Base-by-base conservation (phyloP, 2,797 vertebrate genomes). In the Saxicola maurus region DNA sequence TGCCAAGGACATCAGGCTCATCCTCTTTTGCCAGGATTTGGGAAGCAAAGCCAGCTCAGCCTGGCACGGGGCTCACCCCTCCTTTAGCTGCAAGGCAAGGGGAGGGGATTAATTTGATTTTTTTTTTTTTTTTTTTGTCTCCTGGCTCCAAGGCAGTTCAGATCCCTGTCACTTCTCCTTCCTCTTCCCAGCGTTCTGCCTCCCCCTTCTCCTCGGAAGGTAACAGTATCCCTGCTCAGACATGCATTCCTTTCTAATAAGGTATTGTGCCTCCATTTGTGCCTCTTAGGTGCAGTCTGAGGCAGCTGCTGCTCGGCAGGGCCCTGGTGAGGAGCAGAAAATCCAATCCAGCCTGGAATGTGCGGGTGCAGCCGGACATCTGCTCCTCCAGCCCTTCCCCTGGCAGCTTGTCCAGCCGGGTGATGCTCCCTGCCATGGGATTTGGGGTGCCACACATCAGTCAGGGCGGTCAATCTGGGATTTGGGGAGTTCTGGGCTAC, bases 301-400 rank as follows among this genome's bases (percentile, higher is more conserved):
- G 91, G 89, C 95, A 95, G 95, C 95, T 95, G 95, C 94, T 86
- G 87, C 93, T 94, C 91, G 55, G 31, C 84, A 90, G 94, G 73
- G 81, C 86, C 48, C 86, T 30, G 91, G 30, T 19, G 89, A 89
- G 82, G 62, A 89, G 93, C 92, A 91, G 91, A 95, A 95, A 95
- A 94, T 94, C 84, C 37, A 69, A 94, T 92, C 92, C 87, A 59
- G 92, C n/a, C 89, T 87, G 93, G 95, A 95, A 94, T 95, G 93
- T 42, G 84, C 46, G 82, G 85, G 73, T 57, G 87, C 87, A 80
- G 68, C 35, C 3, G 65, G 65, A 87, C 82, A 91, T 81, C 89
- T 85, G 78, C 85, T 56, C 71, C 59, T 80, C 71, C 71, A 23
- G 21, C 35, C 71, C 83, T 73, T 79, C 64, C 77, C n/a, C 42